Percentiles rank a stretch among this genome's conserved stretches.
Conservation (phyloP, 2,113 vertebrate genomes). For the Acrocephalus kingi region DNA sequence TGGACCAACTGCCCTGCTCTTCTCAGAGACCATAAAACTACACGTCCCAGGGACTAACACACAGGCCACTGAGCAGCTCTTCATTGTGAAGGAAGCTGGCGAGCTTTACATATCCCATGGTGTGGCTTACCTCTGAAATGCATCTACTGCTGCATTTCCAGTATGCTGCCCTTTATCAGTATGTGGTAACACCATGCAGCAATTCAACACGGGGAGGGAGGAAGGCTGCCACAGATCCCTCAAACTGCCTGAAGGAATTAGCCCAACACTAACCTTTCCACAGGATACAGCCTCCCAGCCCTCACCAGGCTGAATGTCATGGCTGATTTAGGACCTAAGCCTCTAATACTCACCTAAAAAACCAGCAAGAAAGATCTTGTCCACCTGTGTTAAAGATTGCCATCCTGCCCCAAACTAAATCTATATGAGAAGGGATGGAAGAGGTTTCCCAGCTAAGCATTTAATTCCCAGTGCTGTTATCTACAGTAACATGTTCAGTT, state of each 20-base stretch:
- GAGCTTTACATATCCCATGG: neutral
- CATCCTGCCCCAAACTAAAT: neutral
- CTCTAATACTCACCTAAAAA: neutral
- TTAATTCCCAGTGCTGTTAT: neutral
- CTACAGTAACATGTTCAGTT: neutral
- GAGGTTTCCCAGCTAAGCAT: neutral
- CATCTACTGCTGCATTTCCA: neutral
- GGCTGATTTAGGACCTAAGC: neutral
- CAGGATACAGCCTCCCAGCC: neutral
- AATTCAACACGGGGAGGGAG: neutral
- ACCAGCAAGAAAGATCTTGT: neutral
- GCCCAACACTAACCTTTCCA: neutral
- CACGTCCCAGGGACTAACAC: neutral
- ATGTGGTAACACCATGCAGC: neutral
- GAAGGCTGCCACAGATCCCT: neutral
- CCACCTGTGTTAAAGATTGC: neutral
- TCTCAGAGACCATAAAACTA: neutral
- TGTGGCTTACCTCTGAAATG: neutral
- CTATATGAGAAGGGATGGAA: neutral
- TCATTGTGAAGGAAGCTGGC: neutral
- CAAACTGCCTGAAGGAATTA: neutral
- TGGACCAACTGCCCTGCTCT: neutral
- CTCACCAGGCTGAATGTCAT: fast-evolving
- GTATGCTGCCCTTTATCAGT: neutral
- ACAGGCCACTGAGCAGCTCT: neutral